These are phyloP conservation scores for Rynchops niger DNA, from an alignment of 2,113 vertebrate genomes.

Conservation along the genomic window DNA sequence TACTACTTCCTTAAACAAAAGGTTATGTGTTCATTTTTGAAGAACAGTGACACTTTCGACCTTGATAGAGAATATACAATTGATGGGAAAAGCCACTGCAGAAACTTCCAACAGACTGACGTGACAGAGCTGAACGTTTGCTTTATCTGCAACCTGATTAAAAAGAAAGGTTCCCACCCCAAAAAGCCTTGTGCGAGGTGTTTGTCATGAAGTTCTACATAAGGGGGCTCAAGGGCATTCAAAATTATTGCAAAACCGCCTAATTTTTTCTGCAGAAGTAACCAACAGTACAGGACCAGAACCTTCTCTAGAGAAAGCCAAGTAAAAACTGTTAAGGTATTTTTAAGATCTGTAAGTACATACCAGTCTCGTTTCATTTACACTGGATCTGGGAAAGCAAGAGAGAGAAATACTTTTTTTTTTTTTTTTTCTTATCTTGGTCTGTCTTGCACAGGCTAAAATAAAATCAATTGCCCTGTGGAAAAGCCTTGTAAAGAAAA, in stretches of 20 bases:
- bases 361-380: background rate
- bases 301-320: background rate
- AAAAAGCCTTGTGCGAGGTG: background rate
- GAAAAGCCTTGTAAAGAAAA: slow-evolving; percentile 39
- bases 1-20: slow-evolving; percentile 33
- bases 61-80: background rate
- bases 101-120: background rate
- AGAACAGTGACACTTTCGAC: background rate
- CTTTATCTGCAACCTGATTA: background rate
- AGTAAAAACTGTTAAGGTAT: background rate
- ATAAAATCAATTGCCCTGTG: slow-evolving; percentile 39
- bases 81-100: background rate
- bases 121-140: background rate
- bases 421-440: background rate
- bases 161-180: background rate
- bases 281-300: background rate
- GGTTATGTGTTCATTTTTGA: background rate
- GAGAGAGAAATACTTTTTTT: background rate
- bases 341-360: background rate
- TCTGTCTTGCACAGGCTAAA: background rate
- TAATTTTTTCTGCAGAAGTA: background rate
- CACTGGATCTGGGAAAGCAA: background rate
- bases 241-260: background rate
- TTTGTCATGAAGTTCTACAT: background rate
- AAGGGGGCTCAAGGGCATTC: background rate